phyloP scores from a whole-genome alignment of 2,797 vertebrate species.

The Coranthus polyacanthus region DNA sequence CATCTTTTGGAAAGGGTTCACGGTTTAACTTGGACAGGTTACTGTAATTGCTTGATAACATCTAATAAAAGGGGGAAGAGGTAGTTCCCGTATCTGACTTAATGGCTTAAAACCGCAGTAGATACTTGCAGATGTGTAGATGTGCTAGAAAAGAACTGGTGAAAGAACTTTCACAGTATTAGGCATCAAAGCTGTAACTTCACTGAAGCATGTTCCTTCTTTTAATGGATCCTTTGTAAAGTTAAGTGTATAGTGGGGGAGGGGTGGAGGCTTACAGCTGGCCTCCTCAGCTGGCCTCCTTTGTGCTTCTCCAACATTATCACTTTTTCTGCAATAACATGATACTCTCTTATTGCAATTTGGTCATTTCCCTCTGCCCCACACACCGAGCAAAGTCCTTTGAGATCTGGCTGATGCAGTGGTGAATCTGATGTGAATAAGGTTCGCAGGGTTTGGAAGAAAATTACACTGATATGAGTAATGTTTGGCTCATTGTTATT shows the following conservation, averaged over 20 bases:
- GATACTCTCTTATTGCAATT: conserved; percentile 27
- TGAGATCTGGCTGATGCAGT: conserved; percentile 3
- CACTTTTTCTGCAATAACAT: conserved; percentile 47
- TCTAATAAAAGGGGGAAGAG: neutral
- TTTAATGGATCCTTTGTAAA: neutral
- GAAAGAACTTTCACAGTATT: too few species aligned
- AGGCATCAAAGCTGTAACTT: too few species aligned
- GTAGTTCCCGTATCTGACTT: too few species aligned
- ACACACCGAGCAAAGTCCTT: conserved; percentile 14
- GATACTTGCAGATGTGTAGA: too few species aligned
- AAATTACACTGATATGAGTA: neutral
- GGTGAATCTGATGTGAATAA: conserved; percentile 2
- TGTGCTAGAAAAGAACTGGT: too few species aligned
- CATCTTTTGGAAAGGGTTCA: conserved; percentile 39
- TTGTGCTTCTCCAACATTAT: conserved; percentile 11
- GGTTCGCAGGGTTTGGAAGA: neutral
- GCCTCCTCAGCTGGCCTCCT: conserved; percentile 28
- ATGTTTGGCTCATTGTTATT: neutral
- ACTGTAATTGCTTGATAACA: conserved; percentile 11
- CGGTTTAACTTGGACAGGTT: neutral
- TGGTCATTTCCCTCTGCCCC: conserved; percentile 8
- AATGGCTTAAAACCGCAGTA: too few species aligned
- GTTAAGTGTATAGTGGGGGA: neutral
- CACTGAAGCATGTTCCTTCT: neutral
- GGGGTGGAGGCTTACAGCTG: conserved; percentile 12